These are phyloP conservation scores for Rhysida immarginata DNA, from an alignment of 1,140 invertebrate species.

Conservation along the genomic window DNA sequence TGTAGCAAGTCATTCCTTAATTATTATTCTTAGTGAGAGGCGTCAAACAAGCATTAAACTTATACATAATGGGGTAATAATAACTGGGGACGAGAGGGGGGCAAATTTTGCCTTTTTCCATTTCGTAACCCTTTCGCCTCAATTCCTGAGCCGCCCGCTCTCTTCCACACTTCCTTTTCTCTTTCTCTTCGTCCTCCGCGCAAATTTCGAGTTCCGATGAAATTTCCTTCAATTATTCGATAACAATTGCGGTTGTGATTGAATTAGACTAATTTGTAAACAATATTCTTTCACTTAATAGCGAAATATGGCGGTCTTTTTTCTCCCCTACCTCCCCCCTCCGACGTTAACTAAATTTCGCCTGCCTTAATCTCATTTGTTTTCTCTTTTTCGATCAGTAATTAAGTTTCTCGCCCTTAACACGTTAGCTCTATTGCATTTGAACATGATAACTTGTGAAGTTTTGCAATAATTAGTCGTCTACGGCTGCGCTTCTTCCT, in stretches of 20 bases:
- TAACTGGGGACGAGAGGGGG: too few species aligned
- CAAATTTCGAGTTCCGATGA: not conserved
- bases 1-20: too few species aligned
- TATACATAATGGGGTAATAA: too few species aligned
- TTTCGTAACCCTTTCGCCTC: too few species aligned
- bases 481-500: too few species aligned
- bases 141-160: not conserved
- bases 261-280: conserved; percentile 3
- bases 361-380: not conserved
- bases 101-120: too few species aligned
- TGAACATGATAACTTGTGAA: conserved; percentile 5
- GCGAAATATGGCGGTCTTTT: not conserved
- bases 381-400: conserved; percentile 6
- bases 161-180: not conserved
- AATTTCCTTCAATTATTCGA: conserved; percentile 4
- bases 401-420: conserved; percentile 1
- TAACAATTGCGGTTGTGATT: not conserved
- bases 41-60: too few species aligned
- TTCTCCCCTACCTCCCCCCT: not conserved
- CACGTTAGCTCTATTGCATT: not conserved
- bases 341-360: not conserved
- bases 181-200: not conserved
- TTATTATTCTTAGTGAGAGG: too few species aligned
- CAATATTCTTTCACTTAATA: not conserved
- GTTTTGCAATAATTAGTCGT: conserved; percentile 4